These are phyloP conservation scores for Myiothlypis chrysogaster DNA, from an alignment of 2,797 vertebrate species.

Conservation along the genomic window DNA sequence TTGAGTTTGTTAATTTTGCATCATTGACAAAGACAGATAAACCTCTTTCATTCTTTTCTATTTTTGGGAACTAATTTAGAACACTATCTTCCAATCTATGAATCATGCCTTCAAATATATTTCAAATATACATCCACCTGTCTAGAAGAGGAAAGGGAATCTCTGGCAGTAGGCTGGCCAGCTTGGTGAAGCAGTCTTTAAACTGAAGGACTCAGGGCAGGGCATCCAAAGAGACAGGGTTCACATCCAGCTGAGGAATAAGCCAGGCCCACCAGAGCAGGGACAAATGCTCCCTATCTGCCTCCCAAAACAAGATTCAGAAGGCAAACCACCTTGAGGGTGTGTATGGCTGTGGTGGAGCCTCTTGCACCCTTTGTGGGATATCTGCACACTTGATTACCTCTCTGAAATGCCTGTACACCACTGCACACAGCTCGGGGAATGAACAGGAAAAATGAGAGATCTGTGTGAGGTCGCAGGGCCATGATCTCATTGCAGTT, in stretches of 20 bases:
- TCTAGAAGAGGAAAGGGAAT: background rate
- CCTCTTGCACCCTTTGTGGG: background rate
- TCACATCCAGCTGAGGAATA: background rate
- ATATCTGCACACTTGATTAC: background rate
- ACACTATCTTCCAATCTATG: background rate
- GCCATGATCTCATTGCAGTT: background rate
- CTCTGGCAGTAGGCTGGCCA: background rate
- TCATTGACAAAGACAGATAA: slow-evolving; percentile 26
- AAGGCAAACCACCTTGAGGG: background rate
- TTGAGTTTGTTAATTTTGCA: background rate
- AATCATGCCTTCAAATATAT: background rate
- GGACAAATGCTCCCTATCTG: background rate
- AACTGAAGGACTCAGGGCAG: background rate
- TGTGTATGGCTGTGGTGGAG: background rate
- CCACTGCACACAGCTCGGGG: accelerated
- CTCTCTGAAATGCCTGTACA: background rate
- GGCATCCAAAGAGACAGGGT: background rate
- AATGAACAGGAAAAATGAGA: background rate
- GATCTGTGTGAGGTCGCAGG: accelerated
- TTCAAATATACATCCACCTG: background rate
- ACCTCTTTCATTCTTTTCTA: background rate
- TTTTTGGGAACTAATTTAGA: background rate
- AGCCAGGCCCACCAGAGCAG: background rate
- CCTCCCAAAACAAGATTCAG: background rate
- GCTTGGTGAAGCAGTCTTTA: background rate